phyloP scores from a whole-genome alignment of 2,888 invertebrate species.

The Xestia ashworthii region DNA sequence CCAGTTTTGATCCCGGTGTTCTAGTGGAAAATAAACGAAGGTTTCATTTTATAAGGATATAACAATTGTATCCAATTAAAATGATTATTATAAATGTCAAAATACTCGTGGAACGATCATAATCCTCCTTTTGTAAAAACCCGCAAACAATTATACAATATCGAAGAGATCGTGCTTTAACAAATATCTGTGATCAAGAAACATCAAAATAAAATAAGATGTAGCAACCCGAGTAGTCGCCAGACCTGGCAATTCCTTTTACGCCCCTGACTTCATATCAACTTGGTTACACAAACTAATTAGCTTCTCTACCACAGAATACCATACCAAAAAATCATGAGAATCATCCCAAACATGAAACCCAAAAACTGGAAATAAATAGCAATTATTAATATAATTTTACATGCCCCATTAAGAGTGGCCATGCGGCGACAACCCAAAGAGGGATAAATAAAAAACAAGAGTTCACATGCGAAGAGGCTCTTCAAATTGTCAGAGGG shows the following conservation, averaged over 20 bases:
- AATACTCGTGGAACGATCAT: slow-evolving; percentile 27
- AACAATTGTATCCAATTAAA: slow-evolving; percentile 18
- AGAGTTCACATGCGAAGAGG: slow-evolving; percentile 75
- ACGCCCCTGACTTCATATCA: slow-evolving; percentile 5
- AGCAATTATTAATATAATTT: slow-evolving; percentile 83
- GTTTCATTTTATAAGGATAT: neutral
- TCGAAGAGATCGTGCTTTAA: slow-evolving; percentile 40
- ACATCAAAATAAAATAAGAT: slow-evolving; percentile 47
- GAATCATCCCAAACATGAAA: slow-evolving; percentile 51
- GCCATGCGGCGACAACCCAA: slow-evolving; percentile 69
- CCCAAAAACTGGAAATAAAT: slow-evolving; percentile 55
- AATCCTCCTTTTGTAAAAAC: slow-evolving; percentile 1
- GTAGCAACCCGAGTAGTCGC: slow-evolving; percentile 23
- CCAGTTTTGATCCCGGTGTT: neutral
- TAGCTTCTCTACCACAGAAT: slow-evolving; percentile 10
- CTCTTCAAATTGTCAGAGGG: slow-evolving; percentile 85
- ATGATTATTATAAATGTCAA: slow-evolving; percentile 13
- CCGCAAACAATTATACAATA: slow-evolving; percentile 42
- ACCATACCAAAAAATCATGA: slow-evolving; percentile 34
- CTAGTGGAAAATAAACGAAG: neutral
- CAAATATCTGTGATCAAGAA: slow-evolving; percentile 28
- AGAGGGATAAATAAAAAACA: slow-evolving; percentile 71
- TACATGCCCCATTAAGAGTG: slow-evolving; percentile 80
- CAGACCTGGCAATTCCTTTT: slow-evolving; percentile 4
- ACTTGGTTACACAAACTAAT: slow-evolving; percentile 33